phyloP scores from a whole-genome alignment of 2,888 invertebrate genomes.

The Apocheima hispidaria region DNA sequence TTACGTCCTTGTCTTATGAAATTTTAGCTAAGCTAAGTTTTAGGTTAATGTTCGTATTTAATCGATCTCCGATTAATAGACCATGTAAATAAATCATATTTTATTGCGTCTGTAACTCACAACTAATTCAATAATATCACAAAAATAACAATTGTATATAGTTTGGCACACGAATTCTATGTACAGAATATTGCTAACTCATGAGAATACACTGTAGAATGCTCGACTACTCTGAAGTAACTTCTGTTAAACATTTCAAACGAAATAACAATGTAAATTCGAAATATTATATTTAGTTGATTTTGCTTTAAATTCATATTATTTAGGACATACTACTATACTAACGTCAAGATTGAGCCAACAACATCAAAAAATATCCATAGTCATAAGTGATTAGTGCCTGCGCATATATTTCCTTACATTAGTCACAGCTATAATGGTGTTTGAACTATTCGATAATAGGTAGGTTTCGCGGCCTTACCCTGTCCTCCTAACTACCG shows the following conservation, averaged over 20 bases:
- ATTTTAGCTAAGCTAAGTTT: too few species aligned
- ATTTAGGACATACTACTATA: conserved; percentile 21
- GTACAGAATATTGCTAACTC: conserved; percentile 35
- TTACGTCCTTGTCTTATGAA: neutral
- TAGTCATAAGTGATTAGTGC: conserved; percentile 41
- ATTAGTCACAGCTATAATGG: conserved; percentile 56
- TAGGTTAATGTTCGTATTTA: neutral
- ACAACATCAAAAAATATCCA: conserved; percentile 37
- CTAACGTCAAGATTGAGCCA: conserved; percentile 39
- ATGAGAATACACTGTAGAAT: conserved; percentile 33
- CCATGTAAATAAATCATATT: conserved; percentile 23
- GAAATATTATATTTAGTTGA: conserved; percentile 8
- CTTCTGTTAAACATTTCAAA: conserved; percentile 19
- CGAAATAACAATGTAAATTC: conserved; percentile 29
- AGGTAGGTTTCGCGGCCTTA: conserved; percentile 44
- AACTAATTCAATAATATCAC: conserved; percentile 31
- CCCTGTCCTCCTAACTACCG: conserved; percentile 47
- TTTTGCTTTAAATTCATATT: conserved; percentile 14
- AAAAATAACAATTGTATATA: conserved; percentile 36
- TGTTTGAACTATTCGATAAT: conserved; percentile 45
- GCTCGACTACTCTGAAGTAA: conserved; percentile 2
- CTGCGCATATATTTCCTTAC: conserved; percentile 34
- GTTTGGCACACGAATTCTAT: conserved; percentile 27
- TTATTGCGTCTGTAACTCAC: conserved; percentile 33
- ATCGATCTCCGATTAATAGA: conserved; percentile 16